A percentile compares a stretch with the other conserved stretches of the same genome.
phyloP scores from a whole-genome alignment of 2,113 vertebrate species.

The Podarcis cretensis region DNA sequence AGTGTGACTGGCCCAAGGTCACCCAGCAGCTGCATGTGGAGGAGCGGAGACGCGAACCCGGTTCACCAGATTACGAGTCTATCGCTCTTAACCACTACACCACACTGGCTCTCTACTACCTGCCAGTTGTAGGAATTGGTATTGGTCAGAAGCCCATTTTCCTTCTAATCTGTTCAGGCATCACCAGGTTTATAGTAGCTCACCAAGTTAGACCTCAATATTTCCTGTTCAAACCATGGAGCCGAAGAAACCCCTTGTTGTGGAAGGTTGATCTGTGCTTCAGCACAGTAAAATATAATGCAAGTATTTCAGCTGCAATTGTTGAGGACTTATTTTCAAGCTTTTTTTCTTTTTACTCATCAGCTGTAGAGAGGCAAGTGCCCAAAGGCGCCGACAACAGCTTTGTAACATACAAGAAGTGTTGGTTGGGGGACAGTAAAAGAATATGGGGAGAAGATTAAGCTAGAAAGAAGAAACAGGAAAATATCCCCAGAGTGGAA shows the following conservation, averaged over 20 bases:
- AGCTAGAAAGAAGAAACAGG: constrained; percentile 52
- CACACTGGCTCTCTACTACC: too few species aligned
- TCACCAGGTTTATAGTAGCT: not conserved
- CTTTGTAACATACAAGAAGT: constrained; percentile 35
- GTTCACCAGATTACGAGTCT: too few species aligned
- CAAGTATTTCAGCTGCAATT: not conserved
- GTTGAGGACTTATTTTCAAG: not conserved
- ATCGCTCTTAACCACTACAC: too few species aligned
- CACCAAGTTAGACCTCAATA: not conserved
- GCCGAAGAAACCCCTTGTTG: not conserved
- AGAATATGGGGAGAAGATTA: constrained; percentile 37
- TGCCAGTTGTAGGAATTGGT: not conserved
- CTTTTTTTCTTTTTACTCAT: not conserved
- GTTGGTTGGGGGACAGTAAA: not conserved
- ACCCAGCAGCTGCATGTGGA: too few species aligned
- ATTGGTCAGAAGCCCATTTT: not conserved
- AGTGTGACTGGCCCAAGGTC: too few species aligned
- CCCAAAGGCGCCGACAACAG: constrained; percentile 24
- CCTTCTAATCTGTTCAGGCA: not conserved
- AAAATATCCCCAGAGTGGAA: constrained; percentile 14
- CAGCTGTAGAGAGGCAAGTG: not conserved
- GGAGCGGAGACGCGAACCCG: too few species aligned
- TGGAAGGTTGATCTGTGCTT: not conserved
- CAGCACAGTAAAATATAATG: not conserved
- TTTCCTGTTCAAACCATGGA: not conserved